These are phyloP conservation scores for Nesogale talazaci DNA, from an alignment of 2,113 vertebrate species.

Conservation along the genomic window DNA sequence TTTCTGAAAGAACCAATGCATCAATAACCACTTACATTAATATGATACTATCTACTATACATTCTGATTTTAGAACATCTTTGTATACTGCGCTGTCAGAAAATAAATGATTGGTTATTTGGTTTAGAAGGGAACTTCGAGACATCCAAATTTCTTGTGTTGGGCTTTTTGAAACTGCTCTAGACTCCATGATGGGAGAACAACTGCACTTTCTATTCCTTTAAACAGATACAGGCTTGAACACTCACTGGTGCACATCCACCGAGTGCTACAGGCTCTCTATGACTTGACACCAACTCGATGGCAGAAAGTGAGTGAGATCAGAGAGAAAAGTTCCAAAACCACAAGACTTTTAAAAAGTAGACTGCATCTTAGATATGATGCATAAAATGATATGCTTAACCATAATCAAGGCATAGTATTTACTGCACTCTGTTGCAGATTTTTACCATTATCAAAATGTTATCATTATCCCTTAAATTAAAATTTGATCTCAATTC, in stretches of 20 bases:
- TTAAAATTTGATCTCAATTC: neutral
- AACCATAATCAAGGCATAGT: neutral
- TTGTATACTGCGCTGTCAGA: neutral
- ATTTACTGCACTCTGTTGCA: neutral
- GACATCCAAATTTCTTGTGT: neutral
- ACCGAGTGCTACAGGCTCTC: too few species aligned
- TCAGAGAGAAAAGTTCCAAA: neutral
- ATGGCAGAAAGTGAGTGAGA: too few species aligned
- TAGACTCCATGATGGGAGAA: too few species aligned
- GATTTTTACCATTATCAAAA: neutral
- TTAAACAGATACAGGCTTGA: too few species aligned
- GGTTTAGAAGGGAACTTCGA: neutral
- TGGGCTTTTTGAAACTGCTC: too few species aligned
- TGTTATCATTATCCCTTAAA: neutral
- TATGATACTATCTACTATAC: neutral
- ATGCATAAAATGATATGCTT: neutral
- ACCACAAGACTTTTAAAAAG: neutral
- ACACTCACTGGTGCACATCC: too few species aligned
- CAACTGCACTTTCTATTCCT: too few species aligned
- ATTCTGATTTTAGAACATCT: slow-evolving; percentile 22
- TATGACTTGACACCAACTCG: neutral
- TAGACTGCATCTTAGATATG: neutral
- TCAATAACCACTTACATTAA: neutral
- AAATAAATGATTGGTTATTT: neutral
- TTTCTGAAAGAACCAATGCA: neutral